Conservation (phyloP, 2,888 invertebrate species). For the Rhopalosiphum nymphaeae region DNA sequence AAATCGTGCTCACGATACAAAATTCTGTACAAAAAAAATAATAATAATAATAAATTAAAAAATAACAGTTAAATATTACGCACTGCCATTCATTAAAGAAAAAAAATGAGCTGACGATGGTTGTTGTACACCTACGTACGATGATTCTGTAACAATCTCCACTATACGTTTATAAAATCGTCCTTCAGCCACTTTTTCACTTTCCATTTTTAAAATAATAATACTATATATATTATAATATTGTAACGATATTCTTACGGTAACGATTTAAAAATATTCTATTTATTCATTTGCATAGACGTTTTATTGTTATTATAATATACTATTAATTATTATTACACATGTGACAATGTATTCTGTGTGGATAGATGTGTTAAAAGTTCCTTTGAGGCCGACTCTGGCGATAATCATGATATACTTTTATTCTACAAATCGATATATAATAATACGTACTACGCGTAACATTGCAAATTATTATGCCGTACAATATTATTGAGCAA, state of each 20-base stretch:
- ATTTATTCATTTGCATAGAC: conserved; percentile 26
- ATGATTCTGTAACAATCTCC: background rate
- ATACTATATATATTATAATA: background rate
- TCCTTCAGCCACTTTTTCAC: conserved; percentile 28
- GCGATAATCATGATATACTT: background rate
- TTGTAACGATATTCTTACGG: background rate
- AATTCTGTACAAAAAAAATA: background rate
- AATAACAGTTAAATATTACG: conserved; percentile 51
- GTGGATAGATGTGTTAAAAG: conserved; percentile 33
- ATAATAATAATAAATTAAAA: background rate
- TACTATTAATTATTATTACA: conserved; percentile 1
- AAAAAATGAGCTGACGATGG: background rate
- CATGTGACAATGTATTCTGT: background rate
- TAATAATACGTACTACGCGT: background rate
- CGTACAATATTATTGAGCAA: background rate
- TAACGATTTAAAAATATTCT: background rate
- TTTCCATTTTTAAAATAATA: conserved; percentile 32
- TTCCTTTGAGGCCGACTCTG: conserved; percentile 12
- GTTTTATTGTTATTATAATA: conserved; percentile 14
- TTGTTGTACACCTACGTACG: background rate
- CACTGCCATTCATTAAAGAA: conserved; percentile 46
- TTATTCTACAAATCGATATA: background rate
- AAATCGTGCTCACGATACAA: background rate
- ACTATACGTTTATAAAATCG: background rate
- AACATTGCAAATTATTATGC: background rate